Conservation (phyloP, 1,140 invertebrate genomes). For the Drosophila lowei region DNA sequence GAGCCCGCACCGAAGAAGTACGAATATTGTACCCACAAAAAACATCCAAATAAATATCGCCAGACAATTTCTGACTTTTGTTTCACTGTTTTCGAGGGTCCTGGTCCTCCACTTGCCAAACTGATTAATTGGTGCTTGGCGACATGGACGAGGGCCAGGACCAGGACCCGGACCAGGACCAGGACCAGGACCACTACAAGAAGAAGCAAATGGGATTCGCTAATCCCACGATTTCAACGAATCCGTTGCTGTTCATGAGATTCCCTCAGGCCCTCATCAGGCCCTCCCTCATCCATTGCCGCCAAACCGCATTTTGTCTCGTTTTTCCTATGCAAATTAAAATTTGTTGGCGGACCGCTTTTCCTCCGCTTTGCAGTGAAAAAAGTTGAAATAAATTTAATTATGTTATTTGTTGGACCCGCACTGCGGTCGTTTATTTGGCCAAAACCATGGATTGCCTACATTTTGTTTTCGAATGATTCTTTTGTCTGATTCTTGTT, state of each 20-base stretch:
- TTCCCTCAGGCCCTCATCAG: constrained; percentile 4
- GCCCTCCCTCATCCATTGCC: not conserved
- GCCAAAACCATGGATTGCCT: constrained; percentile 30
- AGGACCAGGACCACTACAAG: not conserved
- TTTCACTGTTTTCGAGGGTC: constrained; percentile 43
- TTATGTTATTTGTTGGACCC: constrained; percentile 64
- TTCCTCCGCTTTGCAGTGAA: constrained; percentile 37
- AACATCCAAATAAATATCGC: constrained; percentile 23
- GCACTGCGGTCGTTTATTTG: constrained; percentile 47
- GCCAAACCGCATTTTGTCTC: not conserved
- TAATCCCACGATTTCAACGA: constrained; percentile 34
- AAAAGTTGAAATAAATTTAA: constrained; percentile 61
- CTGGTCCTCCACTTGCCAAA: constrained; percentile 47
- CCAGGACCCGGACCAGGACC: not conserved
- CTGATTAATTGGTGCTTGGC: constrained; percentile 75
- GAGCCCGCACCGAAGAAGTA: constrained; percentile 43
- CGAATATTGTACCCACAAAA: constrained; percentile 8
- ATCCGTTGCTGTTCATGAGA: constrained; percentile 18
- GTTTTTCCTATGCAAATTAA: constrained; percentile 62
- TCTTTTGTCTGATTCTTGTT: constrained; percentile 19
- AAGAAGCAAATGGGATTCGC: constrained; percentile 11
- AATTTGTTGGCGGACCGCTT: constrained; percentile 44
- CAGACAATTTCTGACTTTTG: constrained; percentile 33
- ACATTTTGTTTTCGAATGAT: constrained; percentile 18
- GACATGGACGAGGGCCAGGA: constrained; percentile 21